Evolutionary conservation across 2,797 vertebrate species (phyloP), one percentile per base, ranked within the genome.

Genomic region (Bradypodion ventrale): DNA sequence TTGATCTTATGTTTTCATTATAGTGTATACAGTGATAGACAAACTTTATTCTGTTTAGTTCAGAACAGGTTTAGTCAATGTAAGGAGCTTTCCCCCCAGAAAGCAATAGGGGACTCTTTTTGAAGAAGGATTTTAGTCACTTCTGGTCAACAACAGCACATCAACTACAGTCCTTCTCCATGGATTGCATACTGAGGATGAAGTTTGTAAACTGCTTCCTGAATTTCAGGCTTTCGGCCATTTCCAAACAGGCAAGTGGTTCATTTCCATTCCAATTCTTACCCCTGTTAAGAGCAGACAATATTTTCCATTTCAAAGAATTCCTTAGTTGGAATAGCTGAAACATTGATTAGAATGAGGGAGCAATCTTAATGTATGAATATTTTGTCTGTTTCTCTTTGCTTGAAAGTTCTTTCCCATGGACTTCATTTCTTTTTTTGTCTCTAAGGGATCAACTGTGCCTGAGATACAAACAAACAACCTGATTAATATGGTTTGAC

Each of bases 401-500:
- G n/a, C 86, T 82, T n/a, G 32, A n/a, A 80, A 6, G 70, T 89
- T 91, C 59, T 79, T 5, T 70, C 0, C 8, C 21, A 15, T 83
- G 83, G 60, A 19, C 32, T n/a, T 66, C 91, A 78, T n/a, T 88
- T 69, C 52, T 62, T 44, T 72, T 72, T 66, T 21, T 49, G 7
- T 74, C 42, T 86, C 52, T 21, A 2, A 9, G n/a, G 10, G 86
- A 84, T 91, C 49, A 88, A 25, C 66, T 91, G 29, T 35, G 78
- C 29, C 89, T 92, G 21, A 23, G 87, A 69, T 66, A 82, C 52
- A 92, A 92, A 93, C 19, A 87, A 83, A 83, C 59, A 89, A 83
- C 80, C 69, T 93, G 75, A 90, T 83, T 93, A 87, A 93, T 92
- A 92, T 85, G 15, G 73, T 68, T 89, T 88, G 87, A 85, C 56